Percentiles rank a stretch among this genome's conserved stretches.
Evolutionary conservation across 92 coral and sea anemone species (phyloP).

Genomic region (Porites cylindrica): DNA sequence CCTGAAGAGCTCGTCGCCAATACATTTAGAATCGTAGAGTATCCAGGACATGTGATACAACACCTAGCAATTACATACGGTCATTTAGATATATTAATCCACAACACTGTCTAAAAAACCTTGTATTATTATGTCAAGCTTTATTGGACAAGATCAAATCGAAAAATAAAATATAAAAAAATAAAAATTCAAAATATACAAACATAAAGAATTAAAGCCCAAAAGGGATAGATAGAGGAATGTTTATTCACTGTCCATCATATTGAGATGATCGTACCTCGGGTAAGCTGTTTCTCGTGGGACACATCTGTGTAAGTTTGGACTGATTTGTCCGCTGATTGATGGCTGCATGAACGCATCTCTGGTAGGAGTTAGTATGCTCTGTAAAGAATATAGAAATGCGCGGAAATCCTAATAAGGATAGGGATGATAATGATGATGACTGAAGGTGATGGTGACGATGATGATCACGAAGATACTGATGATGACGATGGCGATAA

Average conservation of each 20-base stretch:
- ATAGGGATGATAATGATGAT: too few relatives aligned
- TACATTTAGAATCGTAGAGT: neutral
- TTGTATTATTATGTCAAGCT: neutral
- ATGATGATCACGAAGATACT: too few relatives aligned
- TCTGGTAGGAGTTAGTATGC: neutral
- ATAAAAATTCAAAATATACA: too few relatives aligned
- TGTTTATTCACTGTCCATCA: neutral
- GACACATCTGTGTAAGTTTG: conserved; percentile 15
- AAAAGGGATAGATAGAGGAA: too few relatives aligned
- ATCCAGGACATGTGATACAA: conserved; percentile 31
- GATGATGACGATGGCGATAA: too few relatives aligned
- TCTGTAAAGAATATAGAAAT: neutral
- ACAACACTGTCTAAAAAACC: neutral
- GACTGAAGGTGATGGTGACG: too few relatives aligned
- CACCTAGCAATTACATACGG: neutral
- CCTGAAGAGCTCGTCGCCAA: conserved; percentile 34
- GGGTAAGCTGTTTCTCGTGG: conserved; percentile 16
- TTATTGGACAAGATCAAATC: too few relatives aligned
- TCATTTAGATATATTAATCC: neutral
- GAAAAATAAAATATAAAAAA: too few relatives aligned
- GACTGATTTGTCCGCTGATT: neutral
- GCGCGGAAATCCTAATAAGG: too few relatives aligned
- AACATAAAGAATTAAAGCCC: too few relatives aligned
- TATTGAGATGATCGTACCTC: neutral
- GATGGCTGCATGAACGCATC: conserved; percentile 21